These are phyloP conservation scores for Gasteruption jaculator DNA, from an alignment of 2,888 invertebrate species.

Conservation along the genomic window DNA sequence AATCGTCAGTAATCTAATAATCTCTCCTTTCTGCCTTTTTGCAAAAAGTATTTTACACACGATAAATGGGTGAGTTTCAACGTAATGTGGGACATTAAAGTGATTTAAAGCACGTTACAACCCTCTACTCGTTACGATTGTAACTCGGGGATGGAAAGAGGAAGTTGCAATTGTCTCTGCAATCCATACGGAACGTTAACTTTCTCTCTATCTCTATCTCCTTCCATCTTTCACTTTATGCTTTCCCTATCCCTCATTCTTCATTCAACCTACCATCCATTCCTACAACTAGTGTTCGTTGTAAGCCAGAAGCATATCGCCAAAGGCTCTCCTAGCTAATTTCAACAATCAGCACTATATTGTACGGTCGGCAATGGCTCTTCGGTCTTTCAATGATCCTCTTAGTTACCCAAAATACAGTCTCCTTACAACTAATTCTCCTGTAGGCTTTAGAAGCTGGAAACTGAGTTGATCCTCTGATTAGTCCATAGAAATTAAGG, in stretches of 20 bases:
- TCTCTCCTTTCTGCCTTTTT: too few relatives aligned
- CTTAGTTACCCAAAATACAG: too few relatives aligned
- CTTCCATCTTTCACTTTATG: conserved; percentile 8
- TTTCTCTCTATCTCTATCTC: conserved; percentile 12
- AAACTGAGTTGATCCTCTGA: too few relatives aligned
- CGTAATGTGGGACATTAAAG: conserved; percentile 20
- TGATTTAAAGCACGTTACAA: conserved; percentile 28
- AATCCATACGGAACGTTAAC: conserved; percentile 25
- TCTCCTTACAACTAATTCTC: too few relatives aligned
- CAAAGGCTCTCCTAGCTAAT: conserved; percentile 32
- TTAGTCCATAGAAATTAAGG: too few relatives aligned
- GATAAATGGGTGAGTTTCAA: too few relatives aligned
- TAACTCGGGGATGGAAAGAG: conserved; percentile 26
- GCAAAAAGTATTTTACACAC: too few relatives aligned
- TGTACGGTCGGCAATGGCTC: conserved; percentile 29
- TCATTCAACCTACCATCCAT: background rate
- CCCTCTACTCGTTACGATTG: conserved; percentile 25
- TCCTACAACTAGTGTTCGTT: conserved; percentile 11
- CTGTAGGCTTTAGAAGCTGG: too few relatives aligned
- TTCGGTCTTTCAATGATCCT: conserved; percentile 23
- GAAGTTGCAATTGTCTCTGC: conserved; percentile 42
- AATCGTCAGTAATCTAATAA: too few relatives aligned
- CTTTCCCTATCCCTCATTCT: conserved; percentile 4
- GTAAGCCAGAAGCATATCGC: conserved; percentile 19
- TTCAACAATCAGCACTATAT: conserved; percentile 37